Base-by-base conservation (phyloP, 2,888 invertebrate genomes). In the Andricus curvator region DNA sequence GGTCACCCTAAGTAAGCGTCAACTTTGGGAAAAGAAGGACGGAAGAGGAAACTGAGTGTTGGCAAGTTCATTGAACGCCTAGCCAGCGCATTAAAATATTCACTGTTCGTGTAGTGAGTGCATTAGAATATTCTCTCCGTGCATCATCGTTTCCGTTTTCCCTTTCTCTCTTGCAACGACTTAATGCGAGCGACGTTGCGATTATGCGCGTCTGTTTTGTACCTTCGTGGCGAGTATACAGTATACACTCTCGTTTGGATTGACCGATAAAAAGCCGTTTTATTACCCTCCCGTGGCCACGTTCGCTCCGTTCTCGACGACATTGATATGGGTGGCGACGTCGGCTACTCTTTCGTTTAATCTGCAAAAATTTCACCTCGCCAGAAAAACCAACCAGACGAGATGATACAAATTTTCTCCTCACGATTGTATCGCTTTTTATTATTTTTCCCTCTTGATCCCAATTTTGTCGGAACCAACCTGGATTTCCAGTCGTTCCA, bases 71-170 rank as follows among this genome's bases (percentile, higher is more conserved):
- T 90, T 86, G 89, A 88, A 89, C 89, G 89, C 89, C 88, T 85
- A 89, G 87, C 90, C 89, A 88, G 88, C 86, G 84, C 85, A 86
- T 88, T 90, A 89, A 89, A 90, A 89, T 90, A 90, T 90, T 88
- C 87, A 86, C 88, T 88, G 86, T 86, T 84, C 87, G 82, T 74
- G 85, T 85, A 88, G 88, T 51, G 25, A 51, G 56, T 74, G 56
- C 74, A 74, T 74, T 90, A 89, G 90, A 90, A 90, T 90, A 90
- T 90, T 88, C 87, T 86, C 86, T 86, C 85, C 86, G 82, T 88
- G 85, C 88, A 74, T 74, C 74, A 74, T 74, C 74, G 56, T 74
- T 74, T 74, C 74, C 74, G 56, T 68, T 68, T 74, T 60, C 56
- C 60, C 56, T 78, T 81, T 79, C 66, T 81, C 78, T 77, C 82